Base-by-base conservation (phyloP, 1,140 invertebrate species). In the Pseudomyrmex sp. region DNA sequence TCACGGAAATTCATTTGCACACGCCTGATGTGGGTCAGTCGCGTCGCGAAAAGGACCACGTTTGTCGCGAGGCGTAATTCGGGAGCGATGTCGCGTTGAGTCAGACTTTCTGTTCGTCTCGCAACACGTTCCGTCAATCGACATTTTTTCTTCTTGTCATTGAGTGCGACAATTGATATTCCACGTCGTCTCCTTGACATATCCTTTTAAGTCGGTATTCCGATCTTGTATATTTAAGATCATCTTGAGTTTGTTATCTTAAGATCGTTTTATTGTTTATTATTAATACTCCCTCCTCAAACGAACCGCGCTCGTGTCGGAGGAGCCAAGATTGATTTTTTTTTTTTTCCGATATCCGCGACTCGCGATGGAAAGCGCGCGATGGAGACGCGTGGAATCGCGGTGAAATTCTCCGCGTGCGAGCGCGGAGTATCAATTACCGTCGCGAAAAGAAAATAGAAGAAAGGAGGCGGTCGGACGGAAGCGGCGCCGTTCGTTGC, bases 271-370 rank as follows among this genome's bases (percentile, higher is more conserved):
- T 35, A 7, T 35, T 35, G 35, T 35, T 35, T 35, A 35, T 35
- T 35, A 35, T 35, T 35, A 0, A 35, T 35, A 35, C 5, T 35
- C 35, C 66, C 54, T 75, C 76, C 82, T 87, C 82, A 23, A 35
- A 15, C 18, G 5, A 58, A 26, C 48, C 56, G 62, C 69, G 82
- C 54, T 85, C 70, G 83, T 72, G 89, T 76, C 75, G 82, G 76
- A 85, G 89, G n/a, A n/a, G n/a, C 86, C 89, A 90, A 91, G 84
- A 89, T 91, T 90, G 86, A 23, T 61, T n/a, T n/a, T 61, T 83
- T 50, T 26, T 23, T 62, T 50, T 50, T 80, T 26, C 62, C 15
- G 23, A 56, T 61, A 59, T n/a, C 62, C 58, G 68, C 83, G 77
- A 70, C 59, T 5, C 84, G 69, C 52, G 84, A 79, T 90, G 88